Percentiles rank a stretch among this genome's conserved stretches.
Evolutionary conservation across 2,888 invertebrate species (phyloP).

Genomic region (Ashinkailepas kermadecensis): DNA sequence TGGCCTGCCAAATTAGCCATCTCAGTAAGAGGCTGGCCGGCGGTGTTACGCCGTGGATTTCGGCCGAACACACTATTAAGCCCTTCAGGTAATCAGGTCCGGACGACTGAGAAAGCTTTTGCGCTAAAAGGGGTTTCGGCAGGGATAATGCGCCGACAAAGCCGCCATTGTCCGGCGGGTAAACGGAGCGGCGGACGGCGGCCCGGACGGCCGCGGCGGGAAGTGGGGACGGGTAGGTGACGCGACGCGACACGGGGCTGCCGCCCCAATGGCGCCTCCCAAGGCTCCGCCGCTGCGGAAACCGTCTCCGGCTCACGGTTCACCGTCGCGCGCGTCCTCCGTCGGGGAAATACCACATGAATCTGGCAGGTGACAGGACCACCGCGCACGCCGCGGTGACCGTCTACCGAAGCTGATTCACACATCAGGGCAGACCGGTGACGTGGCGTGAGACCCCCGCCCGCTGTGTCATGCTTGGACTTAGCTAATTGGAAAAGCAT

Average conservation of each 20-base stretch:
- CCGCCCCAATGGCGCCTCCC: neutral
- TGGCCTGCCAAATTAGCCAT: neutral
- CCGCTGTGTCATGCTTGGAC: neutral
- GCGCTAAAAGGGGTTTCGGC: conserved; percentile 8
- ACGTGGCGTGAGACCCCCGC: neutral
- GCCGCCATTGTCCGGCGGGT: conserved; percentile 4
- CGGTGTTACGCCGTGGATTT: neutral
- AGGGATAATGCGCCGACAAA: conserved; percentile 5
- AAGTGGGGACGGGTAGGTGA: neutral
- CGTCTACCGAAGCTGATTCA: neutral
- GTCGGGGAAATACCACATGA: conserved; percentile 12
- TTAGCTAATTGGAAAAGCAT: conserved; percentile 1
- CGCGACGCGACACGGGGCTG: neutral
- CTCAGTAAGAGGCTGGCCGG: neutral
- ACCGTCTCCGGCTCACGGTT: neutral
- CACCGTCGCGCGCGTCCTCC: neutral
- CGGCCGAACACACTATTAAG: neutral
- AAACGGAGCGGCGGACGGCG: neutral
- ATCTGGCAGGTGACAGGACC: neutral
- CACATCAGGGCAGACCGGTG: neutral
- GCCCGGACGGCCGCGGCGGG: neutral
- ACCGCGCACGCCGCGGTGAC: neutral
- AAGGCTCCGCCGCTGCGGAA: neutral
- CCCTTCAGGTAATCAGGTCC: conserved; percentile 20
- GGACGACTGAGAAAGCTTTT: neutral